These are phyloP conservation scores for Sander vitreus DNA, from an alignment of 2,113 vertebrate genomes.

Conservation along the genomic window DNA sequence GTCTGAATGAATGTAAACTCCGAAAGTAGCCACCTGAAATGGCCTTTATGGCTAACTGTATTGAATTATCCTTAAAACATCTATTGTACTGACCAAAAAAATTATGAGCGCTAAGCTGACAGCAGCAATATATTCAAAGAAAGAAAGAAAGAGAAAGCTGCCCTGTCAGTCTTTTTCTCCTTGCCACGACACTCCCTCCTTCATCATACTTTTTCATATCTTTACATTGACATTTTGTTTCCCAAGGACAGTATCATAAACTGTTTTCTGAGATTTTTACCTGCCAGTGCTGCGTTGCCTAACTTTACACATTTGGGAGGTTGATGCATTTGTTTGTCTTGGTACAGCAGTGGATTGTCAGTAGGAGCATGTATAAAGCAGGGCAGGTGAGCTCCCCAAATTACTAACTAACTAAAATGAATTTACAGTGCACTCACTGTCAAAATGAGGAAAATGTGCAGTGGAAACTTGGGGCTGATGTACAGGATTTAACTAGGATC, in stretches of 20 bases:
- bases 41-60: not conserved
- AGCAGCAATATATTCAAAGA: conserved; percentile 90
- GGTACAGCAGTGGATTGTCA: conserved; percentile 50
- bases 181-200: conserved; percentile 89
- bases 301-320: conserved; percentile 89
- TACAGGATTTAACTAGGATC: conserved; percentile 71
- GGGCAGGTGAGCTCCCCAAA: conserved; percentile 87
- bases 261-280: conserved; percentile 94
- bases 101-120: conserved; percentile 22
- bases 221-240: conserved; percentile 96
- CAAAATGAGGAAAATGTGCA: conserved; percentile 69
- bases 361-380: conserved; percentile 88
- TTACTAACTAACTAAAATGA: conserved; percentile 56
- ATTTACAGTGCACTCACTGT: conserved; percentile 84
- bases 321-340: conserved; percentile 29
- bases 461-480: conserved; percentile 76
- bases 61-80: not conserved
- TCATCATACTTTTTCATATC: conserved; percentile 99
- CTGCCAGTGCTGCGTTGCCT: conserved; percentile 88
- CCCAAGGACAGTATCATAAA: conserved; percentile 98
- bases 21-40: not conserved
- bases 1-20: not conserved
- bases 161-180: conserved; percentile 79
- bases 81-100: not conserved
- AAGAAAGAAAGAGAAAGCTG: conserved; percentile 89